Conservation (phyloP, 2,113 vertebrate species). For the Chaetops frenatus region DNA sequence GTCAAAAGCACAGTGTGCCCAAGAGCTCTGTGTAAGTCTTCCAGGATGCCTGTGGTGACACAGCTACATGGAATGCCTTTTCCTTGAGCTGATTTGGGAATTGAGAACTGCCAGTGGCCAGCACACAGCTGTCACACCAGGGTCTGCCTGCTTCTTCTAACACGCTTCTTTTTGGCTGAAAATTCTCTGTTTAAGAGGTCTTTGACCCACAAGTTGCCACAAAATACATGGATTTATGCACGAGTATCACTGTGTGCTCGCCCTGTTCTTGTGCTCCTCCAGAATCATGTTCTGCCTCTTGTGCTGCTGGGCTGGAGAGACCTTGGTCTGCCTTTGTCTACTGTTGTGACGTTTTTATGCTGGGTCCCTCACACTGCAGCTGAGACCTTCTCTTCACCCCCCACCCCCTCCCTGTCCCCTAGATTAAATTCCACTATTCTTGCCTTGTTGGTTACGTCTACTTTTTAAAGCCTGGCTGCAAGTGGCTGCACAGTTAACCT, state of each 20-base stretch:
- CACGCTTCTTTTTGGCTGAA: background rate
- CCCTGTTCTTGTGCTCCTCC: background rate
- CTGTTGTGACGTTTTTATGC: background rate
- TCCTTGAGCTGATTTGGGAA: background rate
- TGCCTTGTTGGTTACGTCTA: background rate
- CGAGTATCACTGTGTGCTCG: background rate
- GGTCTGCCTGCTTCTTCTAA: background rate
- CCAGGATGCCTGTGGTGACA: background rate
- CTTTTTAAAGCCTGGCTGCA: background rate
- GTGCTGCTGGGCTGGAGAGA: background rate
- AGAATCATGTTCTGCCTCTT: background rate
- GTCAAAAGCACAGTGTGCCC: background rate
- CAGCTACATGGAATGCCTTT: background rate
- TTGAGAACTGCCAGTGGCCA: background rate
- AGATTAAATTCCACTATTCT: constrained; percentile 1
- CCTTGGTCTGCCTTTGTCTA: background rate
- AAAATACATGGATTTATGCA: background rate
- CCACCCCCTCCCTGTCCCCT: background rate
- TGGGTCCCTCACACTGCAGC: background rate
- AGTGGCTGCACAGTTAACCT: background rate
- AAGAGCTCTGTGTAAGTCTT: background rate
- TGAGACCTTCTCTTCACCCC: background rate
- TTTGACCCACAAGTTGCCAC: background rate
- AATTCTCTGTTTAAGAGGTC: background rate
- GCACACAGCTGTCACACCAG: background rate